Conservation (phyloP, 1,140 invertebrate species). For the Drosophila nikananu region DNA sequence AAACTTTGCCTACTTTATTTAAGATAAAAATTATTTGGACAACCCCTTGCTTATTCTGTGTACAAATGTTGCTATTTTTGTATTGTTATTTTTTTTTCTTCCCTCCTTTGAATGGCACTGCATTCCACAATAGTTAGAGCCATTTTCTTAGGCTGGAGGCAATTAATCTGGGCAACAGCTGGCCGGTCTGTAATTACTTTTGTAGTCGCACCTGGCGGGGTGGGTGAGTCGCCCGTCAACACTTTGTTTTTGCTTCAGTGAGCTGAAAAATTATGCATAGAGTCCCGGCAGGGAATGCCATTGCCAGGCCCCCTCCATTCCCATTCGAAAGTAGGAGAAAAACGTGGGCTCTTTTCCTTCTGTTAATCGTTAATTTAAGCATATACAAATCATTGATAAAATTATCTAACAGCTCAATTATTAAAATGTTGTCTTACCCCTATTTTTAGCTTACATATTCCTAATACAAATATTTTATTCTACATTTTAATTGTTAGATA, state of each 20-base stretch:
- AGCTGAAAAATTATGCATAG: constrained; percentile 77
- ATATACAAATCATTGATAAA: neutral
- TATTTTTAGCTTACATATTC: too few relatives aligned
- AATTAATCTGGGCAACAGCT: constrained; percentile 77
- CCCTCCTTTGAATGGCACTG: constrained; percentile 1
- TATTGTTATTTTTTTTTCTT: neutral
- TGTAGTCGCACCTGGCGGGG: constrained; percentile 52
- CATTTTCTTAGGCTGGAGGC: constrained; percentile 28
- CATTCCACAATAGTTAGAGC: constrained; percentile 16
- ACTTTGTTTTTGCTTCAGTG: constrained; percentile 69
- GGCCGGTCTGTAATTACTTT: constrained; percentile 67
- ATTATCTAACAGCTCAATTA: neutral
- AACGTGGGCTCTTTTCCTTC: neutral
- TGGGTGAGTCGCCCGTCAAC: constrained; percentile 29
- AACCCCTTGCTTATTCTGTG: neutral
- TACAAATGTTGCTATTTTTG: constrained; percentile 1
- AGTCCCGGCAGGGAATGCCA: constrained; percentile 18
- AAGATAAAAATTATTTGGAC: neutral
- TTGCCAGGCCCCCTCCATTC: neutral
- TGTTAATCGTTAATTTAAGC: neutral
- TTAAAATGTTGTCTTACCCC: neutral
- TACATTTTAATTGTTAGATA: neutral
- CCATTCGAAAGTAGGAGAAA: constrained; percentile 22
- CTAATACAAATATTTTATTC: neutral
- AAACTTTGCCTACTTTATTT: neutral